Evolutionary conservation across 2,113 vertebrate genomes (phyloP).

Genomic region (Abramis brama): DNA sequence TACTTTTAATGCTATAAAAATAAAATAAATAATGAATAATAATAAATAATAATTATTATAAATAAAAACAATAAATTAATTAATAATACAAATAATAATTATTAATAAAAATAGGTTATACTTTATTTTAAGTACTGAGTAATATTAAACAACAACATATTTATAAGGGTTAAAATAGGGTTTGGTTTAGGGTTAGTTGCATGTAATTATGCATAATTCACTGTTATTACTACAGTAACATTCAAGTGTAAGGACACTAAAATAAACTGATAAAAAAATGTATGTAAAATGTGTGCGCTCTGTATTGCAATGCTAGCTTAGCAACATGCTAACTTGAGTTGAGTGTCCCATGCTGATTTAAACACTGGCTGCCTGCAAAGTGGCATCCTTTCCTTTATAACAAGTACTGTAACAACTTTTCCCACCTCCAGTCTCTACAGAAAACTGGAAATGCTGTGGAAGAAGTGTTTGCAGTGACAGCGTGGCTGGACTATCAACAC

Average conservation of each 20-base stretch:
- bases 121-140: too few relatives aligned
- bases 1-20: background rate
- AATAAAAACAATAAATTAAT: background rate
- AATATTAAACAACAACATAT: too few relatives aligned
- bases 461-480: slow-evolving; percentile 9
- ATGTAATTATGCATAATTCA: too few relatives aligned
- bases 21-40: too few relatives aligned
- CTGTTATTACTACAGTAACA: too few relatives aligned
- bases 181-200: too few relatives aligned
- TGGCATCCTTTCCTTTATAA: background rate
- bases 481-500: slow-evolving; percentile 42
- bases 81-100: too few relatives aligned
- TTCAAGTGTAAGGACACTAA: too few relatives aligned
- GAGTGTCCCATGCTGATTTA: background rate
- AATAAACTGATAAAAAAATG: background rate
- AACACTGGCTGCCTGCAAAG: background rate
- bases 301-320: background rate
- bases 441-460: slow-evolving; percentile 21
- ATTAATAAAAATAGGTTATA: too few relatives aligned
- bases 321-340: background rate
- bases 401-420: background rate
- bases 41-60: too few relatives aligned
- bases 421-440: slow-evolving; percentile 3
- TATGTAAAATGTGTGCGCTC: background rate
- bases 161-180: too few relatives aligned